A percentile compares a stretch with the other conserved stretches of the same genome.
These are phyloP conservation scores for Felis catus DNA, from an alignment of 2,113 vertebrate species.

Conservation along the genomic window DNA sequence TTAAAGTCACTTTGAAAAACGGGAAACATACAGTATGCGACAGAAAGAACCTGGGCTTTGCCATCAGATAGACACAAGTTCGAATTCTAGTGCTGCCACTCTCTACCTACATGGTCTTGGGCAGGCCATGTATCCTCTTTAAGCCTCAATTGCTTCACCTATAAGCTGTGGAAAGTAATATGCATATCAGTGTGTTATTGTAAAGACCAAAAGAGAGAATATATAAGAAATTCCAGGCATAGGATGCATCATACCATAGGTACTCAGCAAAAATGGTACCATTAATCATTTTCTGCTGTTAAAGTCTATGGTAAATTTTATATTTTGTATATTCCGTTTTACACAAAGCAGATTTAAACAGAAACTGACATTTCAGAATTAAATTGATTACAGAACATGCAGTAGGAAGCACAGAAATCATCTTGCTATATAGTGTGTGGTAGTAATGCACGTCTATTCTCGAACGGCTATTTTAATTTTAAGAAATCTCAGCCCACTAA, in stretches of 20 bases:
- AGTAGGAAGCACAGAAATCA: not conserved
- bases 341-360: not conserved
- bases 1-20: not conserved
- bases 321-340: not conserved
- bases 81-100: not conserved
- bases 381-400: not conserved
- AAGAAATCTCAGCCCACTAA: not conserved
- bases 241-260: not conserved
- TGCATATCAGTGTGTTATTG: not conserved
- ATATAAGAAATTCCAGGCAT: not conserved
- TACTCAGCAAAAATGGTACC: not conserved
- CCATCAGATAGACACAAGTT: not conserved
- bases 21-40: not conserved
- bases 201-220: not conserved
- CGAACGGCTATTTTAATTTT: not conserved
- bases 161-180: not conserved
- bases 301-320: not conserved
- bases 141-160: not conserved
- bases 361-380: not conserved
- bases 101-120: not conserved
- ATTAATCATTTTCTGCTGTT: not conserved
- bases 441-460: not conserved
- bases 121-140: not conserved
- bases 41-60: not conserved
- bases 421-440: not conserved